Evolutionary conservation across 2,797 vertebrate genomes (phyloP), one percentile per base, ranked within the genome.

Genomic region (Chelmon rostratus): DNA sequence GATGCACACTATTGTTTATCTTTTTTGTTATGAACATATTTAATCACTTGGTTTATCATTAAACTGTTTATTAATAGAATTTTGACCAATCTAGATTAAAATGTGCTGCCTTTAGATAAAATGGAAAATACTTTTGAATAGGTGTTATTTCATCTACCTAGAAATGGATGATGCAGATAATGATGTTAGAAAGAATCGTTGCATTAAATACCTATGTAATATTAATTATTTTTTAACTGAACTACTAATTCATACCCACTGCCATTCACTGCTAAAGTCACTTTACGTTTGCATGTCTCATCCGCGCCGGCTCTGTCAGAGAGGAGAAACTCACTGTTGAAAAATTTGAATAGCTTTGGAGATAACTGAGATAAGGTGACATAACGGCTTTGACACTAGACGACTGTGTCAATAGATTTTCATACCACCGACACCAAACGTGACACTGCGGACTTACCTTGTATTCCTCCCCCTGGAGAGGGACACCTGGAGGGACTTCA

Each of bases 401-500:
- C 3, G 13, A 8, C 40, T 42, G 19, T 18, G 6, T 6, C 18
- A 18, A 47, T 6, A 47, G 46, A 18, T 10, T 15, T 50, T n/a
- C 1, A 8, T 6, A 16, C 31, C 13, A 61, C 12, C 2, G 1
- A 9, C 1, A 42, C 5, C n/a, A 61, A 33, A n/a, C 5, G 2
- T 9, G 4, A 11, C 13, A 0, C 3, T 35, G 9, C 0, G 7
- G 2, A 46, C 84, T 73, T 58, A 89, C 88, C 81, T 70, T 6
- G 79, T 78, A 3, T 2, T 69, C 4, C 25, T 69, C 44, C 63
- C 52, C 49, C 68, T 80, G 16, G 44, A 11, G 19, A 33, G 21
- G 6, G 49, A 44, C 69, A 81, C 66, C 69, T 85, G 88, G 15
- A 54, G 50, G 11, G 37, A 33, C 23, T 37, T 35, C 0, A 74